phyloP scores from a whole-genome alignment of 37 sponge, comb jelly and placozoan species.

The Eunapius fragilis region DNA sequence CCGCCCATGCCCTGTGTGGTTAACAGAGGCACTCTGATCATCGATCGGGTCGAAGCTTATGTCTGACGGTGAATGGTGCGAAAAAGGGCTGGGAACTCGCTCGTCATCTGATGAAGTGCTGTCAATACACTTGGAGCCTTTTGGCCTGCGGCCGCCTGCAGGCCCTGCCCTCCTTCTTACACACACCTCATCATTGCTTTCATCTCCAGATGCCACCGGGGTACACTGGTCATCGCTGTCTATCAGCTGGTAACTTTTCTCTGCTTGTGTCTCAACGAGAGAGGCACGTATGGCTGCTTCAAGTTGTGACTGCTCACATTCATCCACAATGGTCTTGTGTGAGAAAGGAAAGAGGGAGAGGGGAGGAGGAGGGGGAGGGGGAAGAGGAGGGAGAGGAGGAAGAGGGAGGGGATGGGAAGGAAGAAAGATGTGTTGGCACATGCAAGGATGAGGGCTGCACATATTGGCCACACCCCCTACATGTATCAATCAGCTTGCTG shows the following conservation, averaged over 20 bases:
- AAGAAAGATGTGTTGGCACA: too few species aligned
- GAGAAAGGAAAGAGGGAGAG: too few species aligned
- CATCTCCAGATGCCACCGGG: conserved; percentile 16
- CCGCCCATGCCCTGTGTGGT: not conserved
- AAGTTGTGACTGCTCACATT: conserved; percentile 74
- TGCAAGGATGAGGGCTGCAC: not conserved
- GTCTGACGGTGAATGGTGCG: not conserved
- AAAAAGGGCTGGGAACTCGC: conserved; percentile 1
- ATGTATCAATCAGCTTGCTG: too few species aligned
- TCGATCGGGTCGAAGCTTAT: not conserved
- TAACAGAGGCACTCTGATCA: not conserved
- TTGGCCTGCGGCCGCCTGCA: not conserved
- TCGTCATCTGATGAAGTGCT: not conserved
- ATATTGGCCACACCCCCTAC: not conserved
- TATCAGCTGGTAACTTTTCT: not conserved
- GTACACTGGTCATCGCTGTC: conserved; percentile 47
- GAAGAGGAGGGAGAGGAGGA: too few species aligned
- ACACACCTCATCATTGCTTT: conserved; percentile 15
- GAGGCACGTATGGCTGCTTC: conserved; percentile 86
- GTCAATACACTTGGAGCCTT: not conserved
- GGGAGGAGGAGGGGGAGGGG: too few species aligned
- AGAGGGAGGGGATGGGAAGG: too few species aligned
- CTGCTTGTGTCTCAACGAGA: conserved; percentile 22
- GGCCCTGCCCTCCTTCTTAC: not conserved
- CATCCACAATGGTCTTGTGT: conserved; percentile 29